Percentiles rank a stretch among this genome's conserved stretches.
phyloP scores from a whole-genome alignment of 2,888 invertebrate species.

The Drosophila subsilvestris region DNA sequence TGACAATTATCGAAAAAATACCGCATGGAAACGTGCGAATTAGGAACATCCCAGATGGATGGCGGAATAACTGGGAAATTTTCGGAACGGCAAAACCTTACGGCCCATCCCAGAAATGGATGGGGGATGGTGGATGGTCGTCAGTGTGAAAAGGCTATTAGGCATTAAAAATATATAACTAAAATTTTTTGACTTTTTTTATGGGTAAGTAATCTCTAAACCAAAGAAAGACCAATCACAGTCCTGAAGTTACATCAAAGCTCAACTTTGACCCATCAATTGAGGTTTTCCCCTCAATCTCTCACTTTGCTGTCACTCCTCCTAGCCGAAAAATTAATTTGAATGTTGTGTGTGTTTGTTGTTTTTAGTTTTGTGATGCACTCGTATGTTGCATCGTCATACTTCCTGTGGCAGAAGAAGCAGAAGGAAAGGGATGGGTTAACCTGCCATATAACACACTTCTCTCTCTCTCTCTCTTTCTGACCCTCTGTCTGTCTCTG shows the following conservation, averaged over 20 bases:
- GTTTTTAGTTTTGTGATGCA: neutral
- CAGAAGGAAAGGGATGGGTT: conserved; percentile 1
- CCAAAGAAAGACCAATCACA: neutral
- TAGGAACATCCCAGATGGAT: too few relatives aligned
- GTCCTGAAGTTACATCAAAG: conserved; percentile 3
- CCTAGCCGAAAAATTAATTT: conserved; percentile 35
- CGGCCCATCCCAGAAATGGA: too few relatives aligned
- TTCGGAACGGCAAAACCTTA: too few relatives aligned
- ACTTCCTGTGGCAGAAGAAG: conserved; percentile 36
- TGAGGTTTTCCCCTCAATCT: conserved; percentile 10
- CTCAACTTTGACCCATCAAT: neutral
- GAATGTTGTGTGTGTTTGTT: conserved; percentile 12
- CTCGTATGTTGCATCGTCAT: conserved; percentile 32
- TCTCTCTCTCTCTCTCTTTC: conserved; percentile 10
- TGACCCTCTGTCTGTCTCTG: neutral
- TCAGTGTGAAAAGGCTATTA: too few relatives aligned
- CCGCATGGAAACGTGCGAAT: too few relatives aligned
- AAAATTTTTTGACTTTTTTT: too few relatives aligned
- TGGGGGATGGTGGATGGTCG: too few relatives aligned
- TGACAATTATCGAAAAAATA: too few relatives aligned
- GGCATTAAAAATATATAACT: too few relatives aligned
- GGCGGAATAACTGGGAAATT: too few relatives aligned
- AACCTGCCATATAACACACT: conserved; percentile 28
- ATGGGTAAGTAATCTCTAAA: too few relatives aligned
- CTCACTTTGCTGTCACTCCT: conserved; percentile 28